These are phyloP conservation scores for Anguilla megastoma DNA, from an alignment of 2,797 vertebrate genomes.

Conservation along the genomic window DNA sequence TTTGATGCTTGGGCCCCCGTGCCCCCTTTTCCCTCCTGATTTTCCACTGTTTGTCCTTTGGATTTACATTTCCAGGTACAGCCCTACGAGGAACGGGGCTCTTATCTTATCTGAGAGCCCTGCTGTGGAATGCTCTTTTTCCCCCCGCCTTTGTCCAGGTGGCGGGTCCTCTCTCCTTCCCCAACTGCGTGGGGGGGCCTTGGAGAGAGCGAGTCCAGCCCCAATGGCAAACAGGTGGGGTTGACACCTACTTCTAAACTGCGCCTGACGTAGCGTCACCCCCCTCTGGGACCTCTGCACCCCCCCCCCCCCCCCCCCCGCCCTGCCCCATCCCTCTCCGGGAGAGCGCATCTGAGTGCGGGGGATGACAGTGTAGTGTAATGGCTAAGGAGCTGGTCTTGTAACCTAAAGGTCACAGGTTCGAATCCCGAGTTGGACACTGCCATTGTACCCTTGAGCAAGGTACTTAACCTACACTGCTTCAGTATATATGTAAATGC, in stretches of 20 bases:
- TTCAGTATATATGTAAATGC: no score
- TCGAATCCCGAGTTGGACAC: no score
- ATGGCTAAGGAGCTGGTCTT: no score
- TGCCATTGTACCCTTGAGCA: no score
- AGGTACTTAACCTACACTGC: no score
- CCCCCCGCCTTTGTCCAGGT: conserved; percentile 18
- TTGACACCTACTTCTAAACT: conserved; percentile 43
- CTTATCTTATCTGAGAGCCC: conserved; percentile 33
- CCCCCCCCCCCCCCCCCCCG: neutral
- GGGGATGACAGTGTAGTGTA: no score
- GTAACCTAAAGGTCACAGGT: no score
- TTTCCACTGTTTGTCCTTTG: conserved; percentile 25
- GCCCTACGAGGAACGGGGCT: conserved; percentile 15
- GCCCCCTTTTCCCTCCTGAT: neutral
- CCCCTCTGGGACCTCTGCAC: neutral
- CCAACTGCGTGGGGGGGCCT: conserved; percentile 11
- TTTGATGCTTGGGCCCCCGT: neutral
- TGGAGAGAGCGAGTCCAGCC: conserved; percentile 33
- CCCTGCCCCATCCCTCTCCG: neutral
- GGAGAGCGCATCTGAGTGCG: neutral
- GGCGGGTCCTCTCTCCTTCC: neutral
- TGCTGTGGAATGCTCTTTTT: conserved; percentile 23
- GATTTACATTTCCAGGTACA: conserved; percentile 25
- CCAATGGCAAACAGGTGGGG: conserved; percentile 51
- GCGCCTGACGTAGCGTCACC: conserved; percentile 27